These are phyloP conservation scores for Pseudomugil tenellus DNA, from an alignment of 2,797 vertebrate species.

Conservation along the genomic window DNA sequence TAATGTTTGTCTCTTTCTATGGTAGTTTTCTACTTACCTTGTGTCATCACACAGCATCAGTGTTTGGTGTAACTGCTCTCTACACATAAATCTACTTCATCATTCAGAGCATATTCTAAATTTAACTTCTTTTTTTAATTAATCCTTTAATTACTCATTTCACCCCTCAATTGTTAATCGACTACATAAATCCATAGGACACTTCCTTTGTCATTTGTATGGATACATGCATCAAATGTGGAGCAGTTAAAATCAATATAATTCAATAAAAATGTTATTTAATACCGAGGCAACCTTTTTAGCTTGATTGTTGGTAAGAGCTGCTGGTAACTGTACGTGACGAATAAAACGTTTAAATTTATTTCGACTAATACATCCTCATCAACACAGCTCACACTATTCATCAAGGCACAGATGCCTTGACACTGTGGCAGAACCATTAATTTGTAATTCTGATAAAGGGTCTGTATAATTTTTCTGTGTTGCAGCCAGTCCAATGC, in stretches of 20 bases:
- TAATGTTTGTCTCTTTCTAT: background rate
- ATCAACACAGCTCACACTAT: slow-evolving; percentile 16
- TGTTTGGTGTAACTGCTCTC: background rate
- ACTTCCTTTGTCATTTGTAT: slow-evolving; percentile 13
- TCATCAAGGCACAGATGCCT: slow-evolving; percentile 48
- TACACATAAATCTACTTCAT: background rate
- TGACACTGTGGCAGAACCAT: slow-evolving; percentile 22
- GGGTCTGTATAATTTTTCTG: slow-evolving; percentile 42
- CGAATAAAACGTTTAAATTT: slow-evolving; percentile 6
- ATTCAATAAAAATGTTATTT: background rate
- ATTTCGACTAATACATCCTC: slow-evolving; percentile 23
- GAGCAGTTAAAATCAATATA: slow-evolving; percentile 8
- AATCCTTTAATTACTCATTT: slow-evolving; percentile 1
- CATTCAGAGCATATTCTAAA: slow-evolving; percentile 10
- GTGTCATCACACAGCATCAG: slow-evolving; percentile 12
- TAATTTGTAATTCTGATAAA: slow-evolving; percentile 57
- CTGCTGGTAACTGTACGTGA: slow-evolving; percentile 2
- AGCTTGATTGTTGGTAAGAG: background rate
- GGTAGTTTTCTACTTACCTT: too few relatives aligned
- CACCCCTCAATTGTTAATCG: slow-evolving; percentile 16
- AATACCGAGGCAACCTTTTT: background rate
- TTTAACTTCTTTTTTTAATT: slow-evolving; percentile 11
- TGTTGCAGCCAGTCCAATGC: slow-evolving; percentile 50
- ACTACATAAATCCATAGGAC: background rate
- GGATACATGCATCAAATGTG: background rate